Percentiles rank a stretch among this genome's conserved stretches.
Conservation (phyloP, 2,113 vertebrate species). For the Cyprinodon tularosa region DNA sequence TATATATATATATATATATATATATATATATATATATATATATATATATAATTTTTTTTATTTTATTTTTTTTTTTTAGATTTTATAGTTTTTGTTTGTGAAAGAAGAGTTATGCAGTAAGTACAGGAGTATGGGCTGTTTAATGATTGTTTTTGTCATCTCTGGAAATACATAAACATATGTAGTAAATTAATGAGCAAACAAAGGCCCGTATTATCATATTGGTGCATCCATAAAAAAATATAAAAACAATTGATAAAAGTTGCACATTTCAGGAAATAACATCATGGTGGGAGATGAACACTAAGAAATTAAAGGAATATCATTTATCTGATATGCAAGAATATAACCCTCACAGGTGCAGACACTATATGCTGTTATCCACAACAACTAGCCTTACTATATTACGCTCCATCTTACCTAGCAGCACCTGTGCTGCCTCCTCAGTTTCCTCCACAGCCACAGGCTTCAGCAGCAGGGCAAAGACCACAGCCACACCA, state of each 20-base stretch:
- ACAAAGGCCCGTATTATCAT: too few relatives aligned
- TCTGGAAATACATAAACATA: too few relatives aligned
- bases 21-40: too few relatives aligned
- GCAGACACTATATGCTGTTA: background rate
- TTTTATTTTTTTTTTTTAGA: too few relatives aligned
- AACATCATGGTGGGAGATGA: background rate
- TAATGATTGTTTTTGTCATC: too few relatives aligned
- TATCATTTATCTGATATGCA: background rate
- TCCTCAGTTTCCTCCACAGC: constrained; percentile 80
- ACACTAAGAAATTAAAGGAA: background rate
- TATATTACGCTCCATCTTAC: constrained; percentile 57
- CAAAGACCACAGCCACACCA: constrained; percentile 82
- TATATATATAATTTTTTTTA: too few relatives aligned
- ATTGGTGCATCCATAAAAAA: background rate
- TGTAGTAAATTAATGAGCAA: too few relatives aligned
- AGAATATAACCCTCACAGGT: background rate
- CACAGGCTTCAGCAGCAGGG: constrained; percentile 80
- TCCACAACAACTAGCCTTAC: background rate
- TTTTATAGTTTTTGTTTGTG: too few relatives aligned
- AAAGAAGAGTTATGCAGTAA: too few relatives aligned
- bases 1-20: too few relatives aligned
- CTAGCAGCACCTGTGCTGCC: constrained; percentile 67
- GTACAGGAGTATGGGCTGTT: too few relatives aligned
- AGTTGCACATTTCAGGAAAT: background rate
- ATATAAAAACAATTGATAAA: background rate